Base-by-base conservation (phyloP, 1,140 invertebrate genomes). In the Ceratina japonica region DNA sequence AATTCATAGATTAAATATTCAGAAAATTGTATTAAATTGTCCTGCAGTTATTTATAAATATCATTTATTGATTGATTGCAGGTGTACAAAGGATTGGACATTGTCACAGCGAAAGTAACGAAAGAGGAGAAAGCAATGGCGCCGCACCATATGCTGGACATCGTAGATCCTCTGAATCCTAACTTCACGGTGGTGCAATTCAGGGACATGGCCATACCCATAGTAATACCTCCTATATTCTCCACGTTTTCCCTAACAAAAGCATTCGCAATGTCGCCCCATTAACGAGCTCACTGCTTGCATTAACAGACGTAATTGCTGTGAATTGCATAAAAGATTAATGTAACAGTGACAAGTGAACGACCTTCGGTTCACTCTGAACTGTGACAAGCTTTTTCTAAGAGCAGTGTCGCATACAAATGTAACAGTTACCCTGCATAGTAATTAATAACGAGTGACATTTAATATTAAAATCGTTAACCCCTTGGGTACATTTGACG, bases 101-200 rank as follows among this genome's bases (percentile, higher is more conserved):
- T 99, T 82, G 95, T 98, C 68, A 99, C 98, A 0, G 99, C 99
- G 24, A 99, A 99, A 93, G 97, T 98, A 0, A 97, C 97, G 0
- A 86, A 88, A 52, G 95, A 97, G 85, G 99, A 99, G 91, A 94
- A 94, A 86, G 86, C 93, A 49, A 86, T 93, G 77, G 96, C 95
- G 1, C 94, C 93, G 2, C 99, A 99, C 93, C 98, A 99, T 91
- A 93, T 99, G 87, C 93, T 99, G 62, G 96, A 98, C 90, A 95
- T 98, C 65, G 90, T 98, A 37, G 95, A 97, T 82, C 98, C 98
- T 0, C 90, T 95, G 44, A 92, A 95, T 79, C 64, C 49, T 27
- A 94, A 94, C 44, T 99, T 95, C 90, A 97, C 96, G 31, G 98
- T 99, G 2, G 93, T 96, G 0, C 95, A 98, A 87, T 99, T 97